Evolutionary conservation across 1,140 invertebrate species (phyloP), one percentile per base, ranked within the genome.

Genomic region (Cyrtorhinus lividipennis): DNA sequence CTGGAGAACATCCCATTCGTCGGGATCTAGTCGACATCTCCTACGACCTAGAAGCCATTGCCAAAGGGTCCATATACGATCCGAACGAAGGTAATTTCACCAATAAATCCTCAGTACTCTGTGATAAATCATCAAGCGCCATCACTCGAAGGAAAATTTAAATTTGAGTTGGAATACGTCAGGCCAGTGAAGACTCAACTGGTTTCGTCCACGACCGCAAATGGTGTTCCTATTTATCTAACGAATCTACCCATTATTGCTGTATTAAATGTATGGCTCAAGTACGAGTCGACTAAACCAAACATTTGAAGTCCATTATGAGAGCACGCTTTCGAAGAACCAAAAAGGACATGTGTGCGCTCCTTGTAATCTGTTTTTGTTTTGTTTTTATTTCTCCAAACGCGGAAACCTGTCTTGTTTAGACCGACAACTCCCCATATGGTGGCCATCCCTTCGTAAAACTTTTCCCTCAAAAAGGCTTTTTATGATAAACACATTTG

Each of bases 31-130:
- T 81, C 0, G 76, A 77, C 20, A 78, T 88, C 56, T 79, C 80
- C 65, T 88, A 88, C 66, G 83, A 88, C 69, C 75, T 87, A 8
- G 78, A 83, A 66, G 74, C 78, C 0, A 67, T 83, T 24, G 75
- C 77, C 1, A 72, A 72, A 67, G 65, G 72, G 64, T 68, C 70
- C 64, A 69, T 73, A 61, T 77, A 69, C 64, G 79, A 83, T 68
- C 79, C 81, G 0, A 72, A 77, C 27, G 79, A 82, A 67, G 81
- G 81, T 78, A 69, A 70, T 64, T 63, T 23, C 60, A n/a, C n/a
- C n/a, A n/a, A n/a, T n/a, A n/a, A n/a, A n/a, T n/a, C n/a, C n/a
- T n/a, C n/a, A n/a, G n/a, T n/a, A n/a, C n/a, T n/a, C 56, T n/a
- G n/a, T n/a, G n/a, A n/a, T n/a, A n/a, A n/a, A n/a, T n/a, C n/a